Base-by-base conservation (phyloP, 2,113 vertebrate genomes). In the Lipotes vexillifer region DNA sequence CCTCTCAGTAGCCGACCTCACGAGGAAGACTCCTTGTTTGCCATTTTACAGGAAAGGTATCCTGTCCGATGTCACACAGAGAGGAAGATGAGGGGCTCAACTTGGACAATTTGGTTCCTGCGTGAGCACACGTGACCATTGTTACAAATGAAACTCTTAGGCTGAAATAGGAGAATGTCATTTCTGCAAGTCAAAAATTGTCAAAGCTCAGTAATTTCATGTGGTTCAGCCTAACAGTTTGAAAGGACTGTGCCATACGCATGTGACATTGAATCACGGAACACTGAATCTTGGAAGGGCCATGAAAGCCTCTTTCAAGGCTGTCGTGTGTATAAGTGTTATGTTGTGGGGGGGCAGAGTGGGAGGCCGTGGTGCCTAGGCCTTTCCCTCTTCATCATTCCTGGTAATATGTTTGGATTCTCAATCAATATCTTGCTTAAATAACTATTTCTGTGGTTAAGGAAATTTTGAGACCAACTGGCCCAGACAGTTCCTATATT, bases 291-390 rank as follows among this genome's bases (percentile, higher is more conserved):
- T 4, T 21, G 20, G 49, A 75, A 55, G 69, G 57, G 18, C 18
- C 23, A 29, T 25, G 6, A 44, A 23, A 90, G n/a, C 23, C 15
- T 68, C n/a, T n/a, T 29, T 72, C 25, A 27, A 20, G 15, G 75
- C n/a, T 3, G 1, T 29, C 14, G 2, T 38, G 9, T 13, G 52
- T 18, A 44, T 23, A 63, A 29, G 29, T 55, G 11, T n/a, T n/a
- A n/a, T n/a, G n/a, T n/a, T n/a, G n/a, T n/a, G 68, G 14, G 3
- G 14, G 12, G 9, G 18, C 11, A 21, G 0, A 14, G 15, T 6
- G 33, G 86, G 33, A 38, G 17, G 33, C 31, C 3, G 0, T 52
- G 52, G 14, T n/a, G 29, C 80, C 57, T 38, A 36, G 81, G 57
- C 36, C 71, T 92, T 69, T 49, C 4, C 6, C n/a, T 21, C 78